These are phyloP conservation scores for Sussaba pulchella DNA, from an alignment of 2,888 invertebrate species.

Conservation along the genomic window DNA sequence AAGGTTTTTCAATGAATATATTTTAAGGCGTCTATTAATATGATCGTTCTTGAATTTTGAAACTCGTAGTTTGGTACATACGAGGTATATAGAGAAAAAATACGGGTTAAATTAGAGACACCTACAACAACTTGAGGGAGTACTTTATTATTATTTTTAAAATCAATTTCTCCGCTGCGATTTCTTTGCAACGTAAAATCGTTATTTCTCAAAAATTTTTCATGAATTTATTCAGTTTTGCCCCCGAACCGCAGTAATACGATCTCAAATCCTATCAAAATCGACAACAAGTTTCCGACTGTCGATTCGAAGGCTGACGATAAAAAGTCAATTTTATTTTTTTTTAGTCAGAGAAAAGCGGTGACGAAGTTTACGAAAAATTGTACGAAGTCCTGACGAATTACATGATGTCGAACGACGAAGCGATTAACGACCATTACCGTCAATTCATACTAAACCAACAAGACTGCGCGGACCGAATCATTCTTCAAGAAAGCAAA, in stretches of 20 bases:
- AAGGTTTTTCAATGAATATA: constrained; percentile 53
- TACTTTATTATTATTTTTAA: no score
- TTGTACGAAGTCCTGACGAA: constrained; percentile 87
- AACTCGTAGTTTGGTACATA: not conserved
- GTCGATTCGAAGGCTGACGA: no score
- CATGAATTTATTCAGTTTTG: not conserved
- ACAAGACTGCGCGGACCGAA: constrained; percentile 79
- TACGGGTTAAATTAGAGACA: no score
- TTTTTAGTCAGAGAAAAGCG: constrained; percentile 85
- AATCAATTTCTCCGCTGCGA: no score
- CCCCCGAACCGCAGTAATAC: no score
- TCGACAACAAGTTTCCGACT: no score
- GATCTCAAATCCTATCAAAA: no score
- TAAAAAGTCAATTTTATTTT: no score
- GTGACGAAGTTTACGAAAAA: constrained; percentile 87
- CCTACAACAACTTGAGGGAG: no score
- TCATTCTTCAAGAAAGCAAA: constrained; percentile 89
- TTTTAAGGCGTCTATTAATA: not conserved
- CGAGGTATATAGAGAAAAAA: no score
- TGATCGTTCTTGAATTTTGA: not conserved
- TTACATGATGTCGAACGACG: constrained; percentile 83
- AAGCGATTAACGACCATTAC: constrained; percentile 85
- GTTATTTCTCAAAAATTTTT: not conserved
- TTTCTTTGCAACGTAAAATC: no score
- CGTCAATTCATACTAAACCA: constrained; percentile 87